These are phyloP conservation scores for Lamprologus sp. DNA, from an alignment of 2,113 vertebrate species.

Conservation along the genomic window DNA sequence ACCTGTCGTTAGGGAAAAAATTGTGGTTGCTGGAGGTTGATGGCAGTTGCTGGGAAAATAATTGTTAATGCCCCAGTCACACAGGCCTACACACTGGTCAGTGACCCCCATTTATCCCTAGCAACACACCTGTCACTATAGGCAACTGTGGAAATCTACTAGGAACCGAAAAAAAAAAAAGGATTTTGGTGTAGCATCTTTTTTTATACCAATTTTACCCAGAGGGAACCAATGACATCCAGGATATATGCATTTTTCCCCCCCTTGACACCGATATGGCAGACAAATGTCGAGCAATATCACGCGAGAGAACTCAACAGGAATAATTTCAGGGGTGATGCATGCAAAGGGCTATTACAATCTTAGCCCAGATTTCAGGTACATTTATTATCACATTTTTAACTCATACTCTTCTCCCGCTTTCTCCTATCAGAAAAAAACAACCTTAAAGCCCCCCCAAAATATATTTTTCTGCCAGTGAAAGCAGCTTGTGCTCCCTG, in stretches of 20 bases:
- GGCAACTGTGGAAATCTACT: neutral
- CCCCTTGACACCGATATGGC: neutral
- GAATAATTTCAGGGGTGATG: neutral
- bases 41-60: neutral
- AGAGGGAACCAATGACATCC: neutral
- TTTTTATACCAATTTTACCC: neutral
- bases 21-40: neutral
- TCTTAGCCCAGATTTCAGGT: neutral
- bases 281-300: neutral
- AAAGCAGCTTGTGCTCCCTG: neutral
- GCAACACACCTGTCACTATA: neutral
- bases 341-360: neutral
- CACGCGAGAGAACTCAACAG: neutral
- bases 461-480: neutral
- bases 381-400: neutral
- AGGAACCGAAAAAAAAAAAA: neutral
- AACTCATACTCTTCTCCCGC: neutral
- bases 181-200: neutral
- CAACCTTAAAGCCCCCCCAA: neutral
- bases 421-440: neutral
- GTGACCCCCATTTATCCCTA: neutral
- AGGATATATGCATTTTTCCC: accelerated
- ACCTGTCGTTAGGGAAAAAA: neutral
- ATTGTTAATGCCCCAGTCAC: neutral
- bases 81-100: neutral